Evolutionary conservation across 2,797 vertebrate species (phyloP).

Genomic region (Sebastolobus altivelis): DNA sequence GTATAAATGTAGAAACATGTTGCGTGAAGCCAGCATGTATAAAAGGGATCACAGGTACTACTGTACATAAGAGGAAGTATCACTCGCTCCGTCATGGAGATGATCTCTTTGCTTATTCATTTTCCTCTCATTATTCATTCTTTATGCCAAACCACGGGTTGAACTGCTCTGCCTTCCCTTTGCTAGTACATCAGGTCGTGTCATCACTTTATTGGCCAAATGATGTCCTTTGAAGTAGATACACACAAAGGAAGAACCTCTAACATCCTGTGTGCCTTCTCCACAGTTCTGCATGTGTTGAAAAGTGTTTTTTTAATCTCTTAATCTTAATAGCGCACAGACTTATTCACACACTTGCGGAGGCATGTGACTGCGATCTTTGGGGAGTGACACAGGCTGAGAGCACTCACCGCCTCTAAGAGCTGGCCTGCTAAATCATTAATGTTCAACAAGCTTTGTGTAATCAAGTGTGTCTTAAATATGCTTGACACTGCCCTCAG

Average conservation of each 20-base stretch:
- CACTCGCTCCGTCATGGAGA: neutral
- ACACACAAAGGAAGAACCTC: neutral
- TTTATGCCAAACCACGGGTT: neutral
- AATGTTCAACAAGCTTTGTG: slow-evolving; percentile 52
- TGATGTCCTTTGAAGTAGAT: neutral
- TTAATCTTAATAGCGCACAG: slow-evolving; percentile 8
- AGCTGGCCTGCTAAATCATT: slow-evolving; percentile 66
- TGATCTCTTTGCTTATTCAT: neutral
- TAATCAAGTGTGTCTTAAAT: slow-evolving; percentile 53
- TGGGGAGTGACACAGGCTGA: slow-evolving; percentile 13
- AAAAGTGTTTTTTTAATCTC: neutral
- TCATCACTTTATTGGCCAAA: neutral
- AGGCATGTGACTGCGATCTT: slow-evolving; percentile 52
- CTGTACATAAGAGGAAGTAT: neutral
- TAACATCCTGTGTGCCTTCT: neutral
- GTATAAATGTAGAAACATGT: neutral
- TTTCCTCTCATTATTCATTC: slow-evolving; percentile 14
- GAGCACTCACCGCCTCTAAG: slow-evolving; percentile 46
- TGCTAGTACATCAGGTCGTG: neutral
- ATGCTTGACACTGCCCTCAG: slow-evolving; percentile 10
- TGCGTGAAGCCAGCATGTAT: neutral
- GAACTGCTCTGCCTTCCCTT: slow-evolving; percentile 1
- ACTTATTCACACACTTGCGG: slow-evolving; percentile 13
- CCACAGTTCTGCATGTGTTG: neutral
- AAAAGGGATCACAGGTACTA: neutral